Conservation (phyloP, 2,113 vertebrate genomes). For the Triplophysa tibetana region DNA sequence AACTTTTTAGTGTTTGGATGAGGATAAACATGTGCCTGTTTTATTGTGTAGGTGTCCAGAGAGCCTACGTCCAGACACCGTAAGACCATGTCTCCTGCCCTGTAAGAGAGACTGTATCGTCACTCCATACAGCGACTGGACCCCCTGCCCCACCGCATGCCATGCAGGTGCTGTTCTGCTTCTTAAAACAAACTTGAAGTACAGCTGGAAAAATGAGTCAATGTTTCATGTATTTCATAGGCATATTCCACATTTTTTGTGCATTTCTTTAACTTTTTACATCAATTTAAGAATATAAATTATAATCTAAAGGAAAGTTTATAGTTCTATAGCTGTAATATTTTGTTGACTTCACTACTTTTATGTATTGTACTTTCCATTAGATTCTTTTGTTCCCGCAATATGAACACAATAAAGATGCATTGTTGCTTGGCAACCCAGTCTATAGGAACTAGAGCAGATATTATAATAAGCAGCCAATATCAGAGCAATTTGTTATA, state of each 20-base stretch:
- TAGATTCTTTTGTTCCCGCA: constrained; percentile 14
- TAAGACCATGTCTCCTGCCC: constrained; percentile 90
- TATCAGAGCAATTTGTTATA: constrained; percentile 25
- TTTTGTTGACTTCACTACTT: not conserved
- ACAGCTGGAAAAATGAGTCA: not conserved
- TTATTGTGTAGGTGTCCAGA: constrained; percentile 84
- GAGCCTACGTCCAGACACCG: constrained; percentile 91
- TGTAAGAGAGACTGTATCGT: constrained; percentile 92
- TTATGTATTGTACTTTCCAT: not conserved
- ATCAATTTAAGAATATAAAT: not conserved
- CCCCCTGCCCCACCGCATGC: constrained; percentile 82
- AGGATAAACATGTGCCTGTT: constrained; percentile 7
- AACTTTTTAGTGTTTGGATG: not conserved
- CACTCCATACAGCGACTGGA: constrained; percentile 94
- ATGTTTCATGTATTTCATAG: not conserved
- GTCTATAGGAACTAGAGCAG: constrained; percentile 37
- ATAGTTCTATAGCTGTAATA: not conserved
- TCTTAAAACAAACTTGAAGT: not conserved
- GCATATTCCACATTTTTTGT: not conserved
- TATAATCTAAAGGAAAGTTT: not conserved
- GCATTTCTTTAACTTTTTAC: not conserved
- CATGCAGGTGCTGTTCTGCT: constrained; percentile 77
- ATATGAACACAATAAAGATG: constrained; percentile 29
- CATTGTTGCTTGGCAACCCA: constrained; percentile 52
- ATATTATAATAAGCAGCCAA: constrained; percentile 41